phyloP scores from a whole-genome alignment of 2,113 vertebrate genomes.

The Gallinago jamesoni region DNA sequence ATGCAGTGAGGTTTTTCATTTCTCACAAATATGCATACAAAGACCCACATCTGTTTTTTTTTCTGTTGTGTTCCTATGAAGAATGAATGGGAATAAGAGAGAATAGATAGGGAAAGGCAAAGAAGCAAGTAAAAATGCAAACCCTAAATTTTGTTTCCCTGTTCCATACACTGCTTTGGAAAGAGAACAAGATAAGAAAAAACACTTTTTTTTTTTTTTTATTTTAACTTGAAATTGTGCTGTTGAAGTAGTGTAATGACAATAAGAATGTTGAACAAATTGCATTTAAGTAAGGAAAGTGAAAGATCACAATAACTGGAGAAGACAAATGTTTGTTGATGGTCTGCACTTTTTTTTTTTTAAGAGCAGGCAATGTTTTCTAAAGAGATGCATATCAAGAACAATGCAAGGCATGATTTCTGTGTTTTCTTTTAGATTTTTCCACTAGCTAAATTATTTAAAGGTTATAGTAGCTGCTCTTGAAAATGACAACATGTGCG shows the following conservation, averaged over 20 bases:
- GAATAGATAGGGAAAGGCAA: neutral
- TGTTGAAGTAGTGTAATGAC: neutral
- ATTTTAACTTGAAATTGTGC: neutral
- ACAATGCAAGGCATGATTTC: neutral
- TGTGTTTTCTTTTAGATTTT: neutral
- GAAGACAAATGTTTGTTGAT: neutral
- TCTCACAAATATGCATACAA: neutral
- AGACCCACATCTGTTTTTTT: neutral
- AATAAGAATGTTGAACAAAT: neutral
- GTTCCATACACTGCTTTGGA: neutral
- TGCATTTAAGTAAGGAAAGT: neutral
- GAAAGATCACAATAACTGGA: neutral
- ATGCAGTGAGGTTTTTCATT: neutral
- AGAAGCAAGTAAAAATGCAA: neutral
- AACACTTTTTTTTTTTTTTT: too few relatives aligned
- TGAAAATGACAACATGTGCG: neutral
- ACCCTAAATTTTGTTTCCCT: neutral
- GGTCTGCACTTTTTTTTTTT: neutral
- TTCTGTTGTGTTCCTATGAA: neutral
- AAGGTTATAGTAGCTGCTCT: neutral
- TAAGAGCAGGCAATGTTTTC: neutral
- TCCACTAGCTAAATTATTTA: neutral
- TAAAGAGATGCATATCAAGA: neutral
- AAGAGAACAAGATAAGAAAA: neutral
- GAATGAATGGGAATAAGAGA: neutral